Conservation (phyloP, 2,888 invertebrate genomes). For the Protodeltote pygarga region DNA sequence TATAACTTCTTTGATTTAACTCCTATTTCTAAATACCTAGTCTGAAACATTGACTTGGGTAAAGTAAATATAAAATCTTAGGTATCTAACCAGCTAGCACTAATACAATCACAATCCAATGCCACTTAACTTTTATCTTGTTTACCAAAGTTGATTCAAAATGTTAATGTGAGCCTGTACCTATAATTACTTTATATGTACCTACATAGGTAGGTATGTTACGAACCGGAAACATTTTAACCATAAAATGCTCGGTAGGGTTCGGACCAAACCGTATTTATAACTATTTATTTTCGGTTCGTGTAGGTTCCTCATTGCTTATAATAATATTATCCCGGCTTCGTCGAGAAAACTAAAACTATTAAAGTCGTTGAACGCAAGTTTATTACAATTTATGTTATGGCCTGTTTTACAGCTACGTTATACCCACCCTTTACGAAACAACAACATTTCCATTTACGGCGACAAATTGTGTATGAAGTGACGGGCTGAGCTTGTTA, state of each 20-base stretch:
- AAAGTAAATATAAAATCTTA: constrained; percentile 5
- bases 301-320: constrained; percentile 10
- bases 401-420: constrained; percentile 40
- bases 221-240: constrained; percentile 25
- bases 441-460: constrained; percentile 38
- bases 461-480: constrained; percentile 26
- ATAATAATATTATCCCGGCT: constrained; percentile 26
- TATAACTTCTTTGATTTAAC: background rate
- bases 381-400: constrained; percentile 33
- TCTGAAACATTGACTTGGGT: constrained; percentile 1
- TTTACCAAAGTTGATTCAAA: constrained; percentile 18
- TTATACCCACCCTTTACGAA: constrained; percentile 35
- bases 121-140: constrained; percentile 24
- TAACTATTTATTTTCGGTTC: constrained; percentile 4
- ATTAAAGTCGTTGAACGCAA: constrained; percentile 37
- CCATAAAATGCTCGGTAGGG: constrained; percentile 7
- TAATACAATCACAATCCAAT: constrained; percentile 41
- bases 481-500: constrained; percentile 10
- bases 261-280: background rate
- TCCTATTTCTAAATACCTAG: constrained; percentile 10
- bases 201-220: too few species aligned
- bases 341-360: constrained; percentile 47
- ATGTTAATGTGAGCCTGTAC: constrained; percentile 29
- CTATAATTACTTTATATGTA: too few species aligned
- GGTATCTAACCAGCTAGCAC: constrained; percentile 14